Base-by-base conservation (phyloP, 2,797 vertebrate genomes). In the Cyclura pinguis region DNA sequence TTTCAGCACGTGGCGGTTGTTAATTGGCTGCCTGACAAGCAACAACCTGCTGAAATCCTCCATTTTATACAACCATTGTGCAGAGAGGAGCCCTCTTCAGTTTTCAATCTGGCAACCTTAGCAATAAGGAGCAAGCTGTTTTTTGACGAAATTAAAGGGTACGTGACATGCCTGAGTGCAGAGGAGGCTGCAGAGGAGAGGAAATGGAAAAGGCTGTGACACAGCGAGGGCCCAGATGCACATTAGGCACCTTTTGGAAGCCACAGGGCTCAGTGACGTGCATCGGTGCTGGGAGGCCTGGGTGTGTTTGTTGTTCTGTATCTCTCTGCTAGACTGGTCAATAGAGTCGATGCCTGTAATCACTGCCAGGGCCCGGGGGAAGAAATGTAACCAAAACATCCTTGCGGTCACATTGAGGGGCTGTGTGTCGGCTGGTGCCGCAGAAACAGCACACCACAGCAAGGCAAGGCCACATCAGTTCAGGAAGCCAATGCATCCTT, bases 281-380 rank as follows among this genome's bases (percentile, higher is more conserved):
- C n/a, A 8, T 52, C 0, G 18, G 6, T n/a, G 67, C 14, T 42
- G 18, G 55, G 22, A 4, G 24, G 24, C 20, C 14, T 67, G 18
- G 74, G 14, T 0, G 1, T 35, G 42, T 29, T 35, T 72, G 62
- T 91, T 42, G 9, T 27, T 29, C 50, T 81, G 90, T 20, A 84
- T 87, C 0, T 87, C 0, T 16, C 87, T 4, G 0, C 92, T 3
- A 13, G 86, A 42, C 47, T 0, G 0, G 9, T 95, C 94, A 10
- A 96, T 92, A 89, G 6, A 0, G 22, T 96, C 89, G 27, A 96
- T 96, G 13, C 84, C 93, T 90, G 89, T 93, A 95, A 95, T 95
- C 93, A 90, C 92, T 77, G 84, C 88, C 0, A 67, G 85, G 0
- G 87, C 94, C 95, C 0, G 27, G 81, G 93, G 95, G 83, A 69